Evolutionary conservation across 2,113 vertebrate genomes (phyloP), one percentile per base, ranked within the genome.

Genomic region (Pelecanus crispus): DNA sequence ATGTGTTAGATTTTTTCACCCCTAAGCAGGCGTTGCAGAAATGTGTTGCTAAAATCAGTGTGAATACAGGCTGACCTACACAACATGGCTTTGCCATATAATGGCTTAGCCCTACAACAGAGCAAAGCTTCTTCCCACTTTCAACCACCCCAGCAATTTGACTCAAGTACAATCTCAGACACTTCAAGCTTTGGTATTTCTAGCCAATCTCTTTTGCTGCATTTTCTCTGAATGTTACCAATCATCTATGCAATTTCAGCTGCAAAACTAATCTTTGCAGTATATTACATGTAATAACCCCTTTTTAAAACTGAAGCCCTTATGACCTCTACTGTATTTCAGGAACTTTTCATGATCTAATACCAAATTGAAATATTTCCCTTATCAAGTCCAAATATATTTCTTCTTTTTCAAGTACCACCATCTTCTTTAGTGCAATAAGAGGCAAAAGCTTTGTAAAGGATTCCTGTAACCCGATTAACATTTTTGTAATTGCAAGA

Each of bases 181-280:
- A 92, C 86, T 98, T 96, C 73, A 95, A 90, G 93, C 95, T 96
- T 93, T 95, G 88, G 74, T 95, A 96, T 97, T 97, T 97, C 94
- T 92, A 92, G 68, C 81, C 83, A 89, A 77, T 31, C 31, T 89
- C 89, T 96, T 94, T 87, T 16, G 40, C 81, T 82, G 66, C 90
- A 70, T 93, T 98, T 97, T 91, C 75, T 88, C 89, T 97, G 96
- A 97, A 96, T 95, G 93, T 92, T 95, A 92, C 91, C 96, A 97
- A 97, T 97, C 97, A 96, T 86, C 85, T 94, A 94, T 86, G 94
- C 97, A 98, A 98, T 98, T 96, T 97, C 94, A 94, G 94, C 81
- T 92, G 91, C 92, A 98, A 97, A 97, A 97, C 84, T 98, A 97
- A 98, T 97, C 96, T 97, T 96, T 96, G 86, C 84, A 59, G 80